phyloP scores from a whole-genome alignment of 2,888 invertebrate species.

The Lasioglossum marginatum region DNA sequence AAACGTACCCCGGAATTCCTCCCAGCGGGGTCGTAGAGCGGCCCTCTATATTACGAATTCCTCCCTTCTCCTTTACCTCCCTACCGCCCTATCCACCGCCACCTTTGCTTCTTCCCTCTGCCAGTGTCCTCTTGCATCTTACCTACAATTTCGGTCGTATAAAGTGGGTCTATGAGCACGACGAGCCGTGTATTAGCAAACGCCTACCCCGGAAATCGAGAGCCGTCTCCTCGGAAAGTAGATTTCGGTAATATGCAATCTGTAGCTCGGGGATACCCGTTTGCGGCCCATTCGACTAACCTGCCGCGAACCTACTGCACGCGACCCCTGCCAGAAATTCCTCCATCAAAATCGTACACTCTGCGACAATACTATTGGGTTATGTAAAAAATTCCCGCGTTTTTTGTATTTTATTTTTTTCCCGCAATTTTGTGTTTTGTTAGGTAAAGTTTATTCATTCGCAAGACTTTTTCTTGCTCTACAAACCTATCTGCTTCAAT shows the following conservation, averaged over 20 bases:
- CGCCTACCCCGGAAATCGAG: slow-evolving; percentile 29
- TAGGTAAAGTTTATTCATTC: no score
- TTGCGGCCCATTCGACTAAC: not conserved
- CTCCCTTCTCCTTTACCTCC: slow-evolving; percentile 66
- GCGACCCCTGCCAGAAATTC: not conserved
- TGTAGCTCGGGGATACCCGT: not conserved
- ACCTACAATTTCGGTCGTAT: slow-evolving; percentile 72
- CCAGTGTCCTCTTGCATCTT: slow-evolving; percentile 69
- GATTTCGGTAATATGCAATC: slow-evolving; percentile 50
- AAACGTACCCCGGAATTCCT: slow-evolving; percentile 85
- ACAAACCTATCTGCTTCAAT: no score
- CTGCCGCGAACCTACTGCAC: not conserved
- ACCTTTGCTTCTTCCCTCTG: slow-evolving; percentile 48
- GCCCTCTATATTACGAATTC: slow-evolving; percentile 84
- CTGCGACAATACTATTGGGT: no score
- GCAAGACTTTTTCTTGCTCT: no score
- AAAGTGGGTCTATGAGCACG: slow-evolving; percentile 70
- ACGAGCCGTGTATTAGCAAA: slow-evolving; percentile 53
- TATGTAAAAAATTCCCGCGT: no score
- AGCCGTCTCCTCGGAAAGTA: slow-evolving; percentile 9
- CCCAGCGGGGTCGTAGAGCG: slow-evolving; percentile 84
- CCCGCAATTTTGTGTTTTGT: no score
- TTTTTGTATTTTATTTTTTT: no score
- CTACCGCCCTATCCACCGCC: slow-evolving; percentile 41
- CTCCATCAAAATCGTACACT: not conserved